Percentiles rank a stretch among this genome's conserved stretches.
These are phyloP conservation scores for Distichodus sexfasciatus DNA, from an alignment of 2,797 vertebrate genomes.

Conservation along the genomic window DNA sequence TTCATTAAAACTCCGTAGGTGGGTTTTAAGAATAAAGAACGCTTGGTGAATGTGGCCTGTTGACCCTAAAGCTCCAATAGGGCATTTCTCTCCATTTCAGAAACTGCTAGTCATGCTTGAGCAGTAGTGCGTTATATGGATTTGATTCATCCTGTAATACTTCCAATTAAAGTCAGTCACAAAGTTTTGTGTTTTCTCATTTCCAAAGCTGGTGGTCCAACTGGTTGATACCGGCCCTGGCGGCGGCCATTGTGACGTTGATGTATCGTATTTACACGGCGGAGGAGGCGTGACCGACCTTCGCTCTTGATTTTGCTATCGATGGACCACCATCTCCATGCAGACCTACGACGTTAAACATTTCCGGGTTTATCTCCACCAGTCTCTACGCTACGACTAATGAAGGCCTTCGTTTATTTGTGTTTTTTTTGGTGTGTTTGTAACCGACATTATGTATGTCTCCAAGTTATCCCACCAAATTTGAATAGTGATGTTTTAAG, in stretches of 20 bases:
- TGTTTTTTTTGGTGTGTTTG: too few relatives aligned
- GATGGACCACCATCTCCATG: background rate
- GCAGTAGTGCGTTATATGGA: too few relatives aligned
- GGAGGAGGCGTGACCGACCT: slow-evolving; percentile 68
- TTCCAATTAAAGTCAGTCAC: background rate
- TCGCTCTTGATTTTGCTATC: background rate
- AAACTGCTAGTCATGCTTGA: background rate
- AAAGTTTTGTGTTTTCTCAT: slow-evolving; percentile 19
- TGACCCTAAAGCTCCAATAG: background rate
- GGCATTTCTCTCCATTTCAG: background rate
- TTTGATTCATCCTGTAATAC: too few relatives aligned
- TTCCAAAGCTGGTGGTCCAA: slow-evolving; percentile 82
- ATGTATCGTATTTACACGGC: slow-evolving; percentile 79
- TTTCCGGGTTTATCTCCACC: slow-evolving; percentile 33
- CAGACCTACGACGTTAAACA: slow-evolving; percentile 28
- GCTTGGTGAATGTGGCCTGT: too few relatives aligned
- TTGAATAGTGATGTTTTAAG: slow-evolving; percentile 6
- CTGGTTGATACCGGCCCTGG: slow-evolving; percentile 84
- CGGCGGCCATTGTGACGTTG: slow-evolving; percentile 75
- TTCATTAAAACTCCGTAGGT: too few relatives aligned
- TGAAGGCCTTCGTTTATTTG: slow-evolving; percentile 52
- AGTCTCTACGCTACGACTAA: slow-evolving; percentile 35
- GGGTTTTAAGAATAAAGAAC: too few relatives aligned
- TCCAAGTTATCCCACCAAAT: slow-evolving; percentile 1
- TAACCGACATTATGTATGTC: slow-evolving; percentile 16